phyloP scores from a whole-genome alignment of 2,797 vertebrate species.

The Poeciliopsis presidionis region DNA sequence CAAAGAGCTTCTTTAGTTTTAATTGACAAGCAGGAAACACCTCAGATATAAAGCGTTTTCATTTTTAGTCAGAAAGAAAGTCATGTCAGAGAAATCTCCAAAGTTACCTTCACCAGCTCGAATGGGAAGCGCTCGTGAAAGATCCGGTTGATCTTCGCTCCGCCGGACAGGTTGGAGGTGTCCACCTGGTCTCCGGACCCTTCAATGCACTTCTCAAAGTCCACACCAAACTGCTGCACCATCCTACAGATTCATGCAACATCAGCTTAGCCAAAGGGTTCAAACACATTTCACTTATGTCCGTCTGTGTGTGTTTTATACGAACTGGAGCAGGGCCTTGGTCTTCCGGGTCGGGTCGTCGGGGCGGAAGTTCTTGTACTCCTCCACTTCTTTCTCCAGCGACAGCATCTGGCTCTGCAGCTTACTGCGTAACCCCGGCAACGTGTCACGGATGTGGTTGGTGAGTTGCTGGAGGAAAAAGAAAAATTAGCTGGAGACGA shows the following conservation, averaged over 20 bases:
- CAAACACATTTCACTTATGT: neutral
- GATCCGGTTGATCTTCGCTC: conserved; percentile 94
- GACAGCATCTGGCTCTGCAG: conserved; percentile 94
- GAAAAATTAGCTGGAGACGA: neutral
- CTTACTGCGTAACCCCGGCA: conserved; percentile 91
- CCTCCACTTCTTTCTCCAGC: conserved; percentile 95
- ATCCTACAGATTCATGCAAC: conserved; percentile 81
- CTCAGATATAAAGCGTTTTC: neutral
- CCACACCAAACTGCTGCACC: conserved; percentile 97
- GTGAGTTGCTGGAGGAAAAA: conserved; percentile 90
- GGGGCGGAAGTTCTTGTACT: conserved; percentile 94
- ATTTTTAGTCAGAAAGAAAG: neutral
- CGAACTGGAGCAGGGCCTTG: conserved; percentile 94
- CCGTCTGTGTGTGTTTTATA: conserved; percentile 34
- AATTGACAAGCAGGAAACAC: neutral
- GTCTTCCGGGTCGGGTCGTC: conserved; percentile 94
- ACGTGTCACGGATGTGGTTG: conserved; percentile 95
- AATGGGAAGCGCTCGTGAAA: conserved; percentile 95
- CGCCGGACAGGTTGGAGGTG: conserved; percentile 92
- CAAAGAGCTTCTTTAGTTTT: neutral
- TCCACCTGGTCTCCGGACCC: conserved; percentile 97
- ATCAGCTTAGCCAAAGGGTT: neutral
- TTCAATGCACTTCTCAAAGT: conserved; percentile 97
- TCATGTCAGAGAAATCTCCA: neutral
- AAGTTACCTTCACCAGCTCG: conserved; percentile 90